Conservation (phyloP, 1,140 invertebrate genomes). For the Elymnias hypermnestra region DNA sequence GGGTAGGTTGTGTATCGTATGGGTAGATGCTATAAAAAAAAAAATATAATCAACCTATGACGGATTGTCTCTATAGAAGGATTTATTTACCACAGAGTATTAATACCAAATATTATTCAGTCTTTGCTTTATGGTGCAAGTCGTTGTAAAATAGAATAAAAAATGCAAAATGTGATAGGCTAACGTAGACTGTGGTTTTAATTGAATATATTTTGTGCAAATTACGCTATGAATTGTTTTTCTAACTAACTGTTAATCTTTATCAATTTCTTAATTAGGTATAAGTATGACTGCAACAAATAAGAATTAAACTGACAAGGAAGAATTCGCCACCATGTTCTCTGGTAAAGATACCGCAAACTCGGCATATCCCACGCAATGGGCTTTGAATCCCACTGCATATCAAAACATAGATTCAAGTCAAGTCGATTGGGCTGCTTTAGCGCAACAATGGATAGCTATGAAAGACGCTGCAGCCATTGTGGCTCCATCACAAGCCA, state of each 20-base stretch:
- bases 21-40: too few species aligned
- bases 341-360: constrained; percentile 74
- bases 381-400: constrained; percentile 83
- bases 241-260: not conserved
- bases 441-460: constrained; percentile 98
- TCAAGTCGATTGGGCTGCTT: constrained; percentile 94
- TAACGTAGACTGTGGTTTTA: not conserved
- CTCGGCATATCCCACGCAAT: constrained; percentile 81
- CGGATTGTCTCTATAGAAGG: too few species aligned
- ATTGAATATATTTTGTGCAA: not conserved
- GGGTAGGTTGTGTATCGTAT: too few species aligned
- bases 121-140: not conserved
- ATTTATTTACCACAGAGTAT: too few species aligned
- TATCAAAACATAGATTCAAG: constrained; percentile 79
- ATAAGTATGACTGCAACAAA: constrained; percentile 3
- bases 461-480: constrained; percentile 87
- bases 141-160: not conserved
- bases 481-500: constrained; percentile 63
- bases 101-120: too few species aligned
- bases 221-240: not conserved
- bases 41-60: too few species aligned
- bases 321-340: constrained; percentile 42
- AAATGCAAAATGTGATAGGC: not conserved
- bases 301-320: not conserved
- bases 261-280: constrained; percentile 1